These are phyloP conservation scores for Pachypsylla venusta DNA, from an alignment of 1,140 invertebrate genomes.

Conservation along the genomic window DNA sequence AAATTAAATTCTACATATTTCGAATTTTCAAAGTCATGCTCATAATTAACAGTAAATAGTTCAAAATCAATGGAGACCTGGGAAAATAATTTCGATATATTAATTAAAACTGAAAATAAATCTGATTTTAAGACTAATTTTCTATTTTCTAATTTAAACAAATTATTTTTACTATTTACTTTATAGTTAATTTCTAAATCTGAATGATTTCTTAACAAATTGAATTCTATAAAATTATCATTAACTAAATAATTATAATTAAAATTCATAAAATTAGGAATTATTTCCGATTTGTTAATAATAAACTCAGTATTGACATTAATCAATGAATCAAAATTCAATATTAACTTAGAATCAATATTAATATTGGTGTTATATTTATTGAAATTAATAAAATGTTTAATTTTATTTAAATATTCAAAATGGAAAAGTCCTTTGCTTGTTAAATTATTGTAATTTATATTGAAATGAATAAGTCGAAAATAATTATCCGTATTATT, in stretches of 20 bases:
- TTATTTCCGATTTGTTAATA: background rate
- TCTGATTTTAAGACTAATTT: background rate
- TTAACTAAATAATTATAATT: background rate
- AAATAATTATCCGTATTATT: slow-evolving; percentile 1
- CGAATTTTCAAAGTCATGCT: background rate
- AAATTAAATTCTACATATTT: background rate
- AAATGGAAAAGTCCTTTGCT: background rate
- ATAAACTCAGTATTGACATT: background rate
- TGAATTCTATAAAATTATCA: background rate
- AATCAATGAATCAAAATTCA: slow-evolving; percentile 1
- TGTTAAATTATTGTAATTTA: background rate
- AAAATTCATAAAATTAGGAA: background rate
- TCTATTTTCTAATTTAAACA: background rate
- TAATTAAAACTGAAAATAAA: background rate
- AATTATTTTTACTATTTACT: background rate
- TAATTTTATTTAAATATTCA: background rate
- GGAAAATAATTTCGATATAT: background rate
- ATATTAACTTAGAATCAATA: background rate
- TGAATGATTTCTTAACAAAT: too few species aligned
- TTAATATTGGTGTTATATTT: background rate
- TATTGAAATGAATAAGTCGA: background rate
- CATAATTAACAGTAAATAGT: background rate
- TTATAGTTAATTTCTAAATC: background rate
- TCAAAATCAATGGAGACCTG: background rate
- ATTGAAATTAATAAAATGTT: background rate